phyloP scores from a whole-genome alignment of 2,888 invertebrate species.

The Mechanitis mazaeus region DNA sequence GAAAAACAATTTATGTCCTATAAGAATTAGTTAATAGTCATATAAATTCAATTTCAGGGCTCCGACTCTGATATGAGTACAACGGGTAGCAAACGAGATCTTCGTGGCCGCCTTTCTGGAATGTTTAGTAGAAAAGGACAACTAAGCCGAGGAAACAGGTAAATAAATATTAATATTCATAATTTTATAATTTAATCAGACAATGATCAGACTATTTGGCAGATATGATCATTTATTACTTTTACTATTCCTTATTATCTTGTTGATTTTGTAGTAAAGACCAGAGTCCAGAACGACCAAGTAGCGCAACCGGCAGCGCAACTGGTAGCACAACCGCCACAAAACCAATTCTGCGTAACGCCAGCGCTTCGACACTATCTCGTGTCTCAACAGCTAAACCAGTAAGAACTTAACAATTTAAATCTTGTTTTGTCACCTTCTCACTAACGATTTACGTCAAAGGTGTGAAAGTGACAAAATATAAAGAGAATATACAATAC shows the following conservation, averaged over 20 bases:
- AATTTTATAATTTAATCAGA: not conserved
- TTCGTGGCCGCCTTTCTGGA: constrained; percentile 87
- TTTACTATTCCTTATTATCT: not conserved
- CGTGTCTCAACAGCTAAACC: constrained; percentile 48
- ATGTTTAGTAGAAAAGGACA: constrained; percentile 85
- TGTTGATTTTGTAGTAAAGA: constrained; percentile 57
- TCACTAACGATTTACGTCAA: no score
- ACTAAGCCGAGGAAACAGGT: constrained; percentile 83
- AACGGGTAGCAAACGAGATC: constrained; percentile 84
- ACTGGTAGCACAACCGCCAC: constrained; percentile 48
- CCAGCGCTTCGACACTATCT: constrained; percentile 75
- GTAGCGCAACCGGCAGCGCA: constrained; percentile 44
- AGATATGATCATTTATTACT: not conserved
- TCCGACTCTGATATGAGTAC: constrained; percentile 84
- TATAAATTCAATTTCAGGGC: constrained; percentile 59
- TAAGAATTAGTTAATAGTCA: no score
- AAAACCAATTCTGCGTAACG: constrained; percentile 71
- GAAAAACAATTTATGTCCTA: no score
- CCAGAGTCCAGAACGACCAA: constrained; percentile 56
- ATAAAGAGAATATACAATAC: no score
- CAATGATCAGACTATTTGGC: no score
- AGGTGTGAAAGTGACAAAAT: no score
- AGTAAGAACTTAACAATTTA: constrained; percentile 33
- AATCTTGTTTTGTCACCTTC: not conserved
- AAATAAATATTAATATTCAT: not conserved